Percentiles rank a stretch among this genome's conserved stretches.
These are phyloP conservation scores for Ochotona curzoniae DNA, from an alignment of 2,113 vertebrate genomes.

Conservation along the genomic window DNA sequence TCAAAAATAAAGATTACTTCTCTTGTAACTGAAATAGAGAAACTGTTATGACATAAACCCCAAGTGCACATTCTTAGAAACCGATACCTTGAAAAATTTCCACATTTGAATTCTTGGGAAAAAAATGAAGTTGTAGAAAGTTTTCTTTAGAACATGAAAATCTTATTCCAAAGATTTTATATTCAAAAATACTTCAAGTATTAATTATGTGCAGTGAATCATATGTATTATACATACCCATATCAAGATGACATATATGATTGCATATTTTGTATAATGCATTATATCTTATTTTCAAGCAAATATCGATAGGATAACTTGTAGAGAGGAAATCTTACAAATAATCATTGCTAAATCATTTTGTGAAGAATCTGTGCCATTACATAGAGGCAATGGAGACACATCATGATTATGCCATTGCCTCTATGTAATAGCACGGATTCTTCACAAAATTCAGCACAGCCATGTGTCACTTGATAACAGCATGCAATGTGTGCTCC, in stretches of 20 bases:
- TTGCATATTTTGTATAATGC: background rate
- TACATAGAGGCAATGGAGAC: constrained; percentile 62
- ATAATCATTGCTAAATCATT: background rate
- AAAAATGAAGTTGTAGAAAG: background rate
- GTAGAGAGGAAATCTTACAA: background rate
- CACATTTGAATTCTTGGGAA: background rate
- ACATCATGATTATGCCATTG: constrained; percentile 70
- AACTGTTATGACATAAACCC: background rate
- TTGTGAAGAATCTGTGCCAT: constrained; percentile 32
- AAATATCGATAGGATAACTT: background rate
- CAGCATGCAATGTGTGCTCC: too few relatives aligned
- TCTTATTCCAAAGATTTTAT: background rate
- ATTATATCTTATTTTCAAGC: constrained; percentile 6
- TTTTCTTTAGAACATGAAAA: background rate
- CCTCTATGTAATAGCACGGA: too few relatives aligned
- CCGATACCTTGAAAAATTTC: background rate
- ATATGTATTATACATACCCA: background rate
- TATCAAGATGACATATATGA: background rate
- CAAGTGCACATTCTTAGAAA: background rate
- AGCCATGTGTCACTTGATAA: too few relatives aligned
- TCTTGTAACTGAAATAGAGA: background rate
- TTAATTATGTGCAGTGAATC: background rate
- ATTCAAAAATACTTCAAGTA: background rate
- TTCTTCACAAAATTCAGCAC: too few relatives aligned
- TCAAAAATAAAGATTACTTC: background rate